A percentile compares a stretch with the other conserved stretches of the same genome.
phyloP scores from a whole-genome alignment of 1,140 invertebrate genomes.

The Pogonognathellus flavescens region DNA sequence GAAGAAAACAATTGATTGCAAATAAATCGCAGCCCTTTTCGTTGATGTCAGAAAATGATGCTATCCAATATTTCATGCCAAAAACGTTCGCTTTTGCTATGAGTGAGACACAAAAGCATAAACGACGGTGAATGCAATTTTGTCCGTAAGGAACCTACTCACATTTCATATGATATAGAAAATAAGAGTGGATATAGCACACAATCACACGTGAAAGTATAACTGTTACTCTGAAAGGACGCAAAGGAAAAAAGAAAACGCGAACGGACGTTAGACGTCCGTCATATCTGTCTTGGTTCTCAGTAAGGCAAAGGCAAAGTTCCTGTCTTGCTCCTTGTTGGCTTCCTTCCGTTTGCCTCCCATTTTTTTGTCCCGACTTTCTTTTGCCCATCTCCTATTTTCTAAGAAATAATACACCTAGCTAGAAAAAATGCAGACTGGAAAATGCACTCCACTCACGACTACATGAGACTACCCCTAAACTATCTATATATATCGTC shows the following conservation, averaged over 20 bases:
- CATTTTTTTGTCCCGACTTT: conserved; percentile 9
- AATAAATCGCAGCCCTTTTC: too few relatives aligned
- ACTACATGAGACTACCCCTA: not conserved
- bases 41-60: too few relatives aligned
- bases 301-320: conserved; percentile 34
- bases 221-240: conserved; percentile 1
- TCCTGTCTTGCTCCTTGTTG: conserved; percentile 26
- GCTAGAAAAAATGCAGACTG: not conserved
- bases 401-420: conserved; percentile 1
- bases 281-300: conserved; percentile 39
- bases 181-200: too few relatives aligned
- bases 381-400: conserved; percentile 1
- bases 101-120: too few relatives aligned
- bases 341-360: conserved; percentile 37
- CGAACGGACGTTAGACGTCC: conserved; percentile 42
- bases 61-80: too few relatives aligned
- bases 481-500: not conserved
- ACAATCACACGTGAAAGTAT: not conserved
- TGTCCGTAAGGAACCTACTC: too few relatives aligned
- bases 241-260: conserved; percentile 31
- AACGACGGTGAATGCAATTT: too few relatives aligned
- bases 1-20: too few relatives aligned
- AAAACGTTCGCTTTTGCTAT: too few relatives aligned
- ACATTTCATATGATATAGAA: too few relatives aligned
- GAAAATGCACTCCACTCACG: not conserved